These are phyloP conservation scores for Whitmania pigra DNA, from an alignment of 1,140 invertebrate species.

Conservation along the genomic window DNA sequence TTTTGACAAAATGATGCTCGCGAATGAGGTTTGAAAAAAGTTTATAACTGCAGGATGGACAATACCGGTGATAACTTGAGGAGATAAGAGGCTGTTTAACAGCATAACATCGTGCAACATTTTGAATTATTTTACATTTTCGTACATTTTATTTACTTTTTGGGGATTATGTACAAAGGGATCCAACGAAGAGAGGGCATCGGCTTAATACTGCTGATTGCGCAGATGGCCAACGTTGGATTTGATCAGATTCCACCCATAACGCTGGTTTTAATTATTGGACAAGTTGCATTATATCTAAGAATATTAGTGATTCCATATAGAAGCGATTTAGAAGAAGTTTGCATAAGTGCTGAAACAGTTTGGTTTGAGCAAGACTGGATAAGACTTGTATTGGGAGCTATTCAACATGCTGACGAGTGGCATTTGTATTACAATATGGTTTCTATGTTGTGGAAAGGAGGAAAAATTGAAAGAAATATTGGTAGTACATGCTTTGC, in stretches of 20 bases:
- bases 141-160: too few species aligned
- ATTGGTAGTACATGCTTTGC: conserved; percentile 51
- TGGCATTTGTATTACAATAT: conserved; percentile 65
- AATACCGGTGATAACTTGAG: too few species aligned
- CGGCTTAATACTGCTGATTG: conserved; percentile 31
- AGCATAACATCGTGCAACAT: too few species aligned
- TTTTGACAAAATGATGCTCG: too few species aligned
- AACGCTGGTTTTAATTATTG: conserved; percentile 47
- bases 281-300: conserved; percentile 39
- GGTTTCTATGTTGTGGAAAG: conserved; percentile 57
- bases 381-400: conserved; percentile 49
- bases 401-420: conserved; percentile 57
- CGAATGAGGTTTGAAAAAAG: too few species aligned
- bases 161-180: too few species aligned
- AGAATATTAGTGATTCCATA: conserved; percentile 27
- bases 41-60: too few species aligned
- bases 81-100: too few species aligned
- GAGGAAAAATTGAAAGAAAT: conserved; percentile 42
- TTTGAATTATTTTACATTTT: too few species aligned
- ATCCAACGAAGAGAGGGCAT: conserved; percentile 21
- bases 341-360: conserved; percentile 51
- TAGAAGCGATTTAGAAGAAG: conserved; percentile 38
- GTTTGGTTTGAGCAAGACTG: conserved; percentile 49
- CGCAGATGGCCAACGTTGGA: conserved; percentile 42
- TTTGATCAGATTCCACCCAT: conserved; percentile 53